Evolutionary conservation across 2,113 vertebrate genomes (phyloP).

Genomic region (Vidua macroura): DNA sequence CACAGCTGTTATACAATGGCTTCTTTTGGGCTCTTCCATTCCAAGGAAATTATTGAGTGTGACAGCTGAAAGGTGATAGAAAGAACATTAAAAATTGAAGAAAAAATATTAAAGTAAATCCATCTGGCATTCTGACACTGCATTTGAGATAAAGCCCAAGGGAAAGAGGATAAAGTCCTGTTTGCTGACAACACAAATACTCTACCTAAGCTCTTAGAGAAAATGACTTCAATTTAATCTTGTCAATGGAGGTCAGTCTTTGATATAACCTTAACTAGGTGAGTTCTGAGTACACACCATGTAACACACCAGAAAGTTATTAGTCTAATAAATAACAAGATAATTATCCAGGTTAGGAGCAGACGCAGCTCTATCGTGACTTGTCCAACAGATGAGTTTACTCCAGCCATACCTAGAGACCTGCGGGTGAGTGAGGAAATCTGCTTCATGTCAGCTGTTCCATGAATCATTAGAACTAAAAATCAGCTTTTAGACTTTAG

Average conservation of each 20-base stretch:
- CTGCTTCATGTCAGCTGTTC: not conserved
- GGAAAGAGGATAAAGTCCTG: slow-evolving; percentile 44
- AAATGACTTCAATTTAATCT: slow-evolving; percentile 59
- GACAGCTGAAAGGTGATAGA: slow-evolving; percentile 45
- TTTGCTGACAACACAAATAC: slow-evolving; percentile 55
- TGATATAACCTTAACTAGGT: slow-evolving; percentile 37
- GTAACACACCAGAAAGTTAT: not conserved
- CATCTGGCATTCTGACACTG: slow-evolving; percentile 31
- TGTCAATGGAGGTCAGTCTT: slow-evolving; percentile 49
- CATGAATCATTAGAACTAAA: not conserved
- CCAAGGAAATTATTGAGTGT: not conserved
- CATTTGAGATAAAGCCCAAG: slow-evolving; percentile 41
- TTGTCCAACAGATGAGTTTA: not conserved
- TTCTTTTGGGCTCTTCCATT: not conserved
- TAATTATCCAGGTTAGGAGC: slow-evolving; percentile 6
- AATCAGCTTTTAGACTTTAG: not conserved
- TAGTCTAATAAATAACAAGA: slow-evolving; percentile 33
- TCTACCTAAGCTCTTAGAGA: slow-evolving; percentile 3
- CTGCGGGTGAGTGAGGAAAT: not conserved
- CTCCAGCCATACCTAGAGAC: not conserved
- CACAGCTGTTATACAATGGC: not conserved
- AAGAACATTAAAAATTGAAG: slow-evolving; percentile 58
- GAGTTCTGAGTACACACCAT: not conserved
- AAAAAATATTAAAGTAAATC: slow-evolving; percentile 25
- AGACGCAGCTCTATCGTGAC: not conserved